Conservation (phyloP, 2,888 invertebrate genomes). For the Hirtodrosophila duncani region DNA sequence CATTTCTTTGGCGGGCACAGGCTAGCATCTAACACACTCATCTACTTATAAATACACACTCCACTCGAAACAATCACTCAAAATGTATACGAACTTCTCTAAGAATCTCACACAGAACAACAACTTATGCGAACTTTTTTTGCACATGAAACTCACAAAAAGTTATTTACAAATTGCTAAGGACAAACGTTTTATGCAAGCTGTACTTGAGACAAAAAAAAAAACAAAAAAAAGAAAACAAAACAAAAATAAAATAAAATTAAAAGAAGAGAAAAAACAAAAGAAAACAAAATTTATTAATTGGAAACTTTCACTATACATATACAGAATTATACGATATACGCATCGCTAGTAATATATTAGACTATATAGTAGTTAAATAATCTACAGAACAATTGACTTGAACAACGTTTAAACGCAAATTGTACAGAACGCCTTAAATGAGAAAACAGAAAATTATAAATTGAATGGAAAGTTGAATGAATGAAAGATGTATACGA, state of each 20-base stretch:
- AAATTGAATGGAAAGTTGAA: conserved; percentile 34
- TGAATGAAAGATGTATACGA: conserved; percentile 68
- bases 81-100: conserved; percentile 75
- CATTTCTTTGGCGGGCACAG: conserved; percentile 34
- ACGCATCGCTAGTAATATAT: conserved; percentile 67
- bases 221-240: conserved; percentile 11
- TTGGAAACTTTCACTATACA: conserved; percentile 54
- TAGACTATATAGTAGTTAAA: conserved; percentile 65
- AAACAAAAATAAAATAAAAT: conserved; percentile 15
- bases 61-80: conserved; percentile 70
- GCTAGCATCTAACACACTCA: conserved; percentile 18
- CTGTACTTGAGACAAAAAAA: conserved; percentile 10
- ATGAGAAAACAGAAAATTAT: conserved; percentile 35
- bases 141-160: conserved; percentile 46
- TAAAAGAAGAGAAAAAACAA: not conserved
- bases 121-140: conserved; percentile 54
- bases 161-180: conserved; percentile 62
- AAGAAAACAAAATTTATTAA: not conserved
- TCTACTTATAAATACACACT: conserved; percentile 43
- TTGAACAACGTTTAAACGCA: conserved; percentile 66
- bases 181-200: conserved; percentile 44
- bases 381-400: conserved; percentile 64
- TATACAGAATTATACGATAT: conserved; percentile 54
- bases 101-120: conserved; percentile 45
- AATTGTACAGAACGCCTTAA: conserved; percentile 74